Evolutionary conservation across 2,888 invertebrate species (phyloP), one percentile per base, ranked within the genome.

Genomic region (Nomada fucata): DNA sequence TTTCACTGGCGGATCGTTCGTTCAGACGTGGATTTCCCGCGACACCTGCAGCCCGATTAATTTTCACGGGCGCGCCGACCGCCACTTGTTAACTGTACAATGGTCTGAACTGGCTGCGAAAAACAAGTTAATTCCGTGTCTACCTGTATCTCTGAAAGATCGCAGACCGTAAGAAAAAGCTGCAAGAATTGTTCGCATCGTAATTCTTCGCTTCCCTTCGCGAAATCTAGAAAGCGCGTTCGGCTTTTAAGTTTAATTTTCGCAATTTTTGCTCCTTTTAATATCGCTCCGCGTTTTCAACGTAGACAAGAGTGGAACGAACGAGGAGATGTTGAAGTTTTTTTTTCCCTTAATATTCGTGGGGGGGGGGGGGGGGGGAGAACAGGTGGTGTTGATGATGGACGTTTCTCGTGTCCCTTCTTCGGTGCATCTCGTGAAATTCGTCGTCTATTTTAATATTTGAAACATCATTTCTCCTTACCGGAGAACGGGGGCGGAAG

Each of bases 371-470:
- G 9, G n/a, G n/a, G n/a, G n/a, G n/a, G n/a, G n/a, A n/a, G n/a
- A 23, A 23, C 23, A 23, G 36, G 36, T 7, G 36, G 36, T 36
- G 36, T 36, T 36, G 36, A 36, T 36, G 36, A 11, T 11, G 5
- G 47, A 23, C 9, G 60, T 36, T 61, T 74, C 23, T 7, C 75
- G 13, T n/a, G 11, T 47, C 15, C 23, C 23, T 13, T 73, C 52
- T n/a, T 64, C 20, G 36, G 47, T 15, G n/a, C n/a, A 23, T 13
- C 53, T 26, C 52, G 23, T 52, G 53, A 52, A 64, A 79, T 70
- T 59, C 67, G 61, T 68, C 69, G 68, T 65, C 69, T 53, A 65
- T 70, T 79, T 76, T 79, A 76, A 79, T 79, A 79, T 79, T 70
- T 55, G 76, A 68, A 60, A 75, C 64, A 59, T 70, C 77, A 79